Evolutionary conservation across 2,888 invertebrate species (phyloP), one percentile per base, ranked within the genome.

Genomic region (Lasioglossum villosulum): DNA sequence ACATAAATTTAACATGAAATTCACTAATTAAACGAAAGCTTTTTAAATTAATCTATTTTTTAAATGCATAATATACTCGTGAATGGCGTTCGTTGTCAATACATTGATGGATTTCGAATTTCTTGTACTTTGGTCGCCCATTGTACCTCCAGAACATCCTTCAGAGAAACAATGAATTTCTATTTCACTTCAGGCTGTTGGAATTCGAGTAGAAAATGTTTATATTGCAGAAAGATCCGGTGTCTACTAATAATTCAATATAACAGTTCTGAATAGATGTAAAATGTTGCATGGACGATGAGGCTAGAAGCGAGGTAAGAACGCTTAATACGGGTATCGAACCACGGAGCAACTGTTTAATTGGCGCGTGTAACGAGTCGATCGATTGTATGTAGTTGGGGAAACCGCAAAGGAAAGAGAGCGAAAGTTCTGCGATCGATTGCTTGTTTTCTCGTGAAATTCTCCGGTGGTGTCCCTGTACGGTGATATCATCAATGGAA

Each of bases 391-490:
- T 14, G 56, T 80, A 66, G 37, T 52, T n/a, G 52, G 23, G 23
- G 66, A 74, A 63, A 63, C 75, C 39, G 48, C 42, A 34, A 34
- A 75, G 75, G 59, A 70, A 75, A 85, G 84, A 83, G 81, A 90
- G 83, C 85, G 88, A 88, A 88, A 83, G 81, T 76, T 34, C 39
- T 27, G 12, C 78, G 78, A 88, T 86, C 86, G 79, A 86, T 90
- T 72, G 78, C 63, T 75, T 72, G 59, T 82, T 84, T 82, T 56
- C 68, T 78, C 77, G 16, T 52, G 30, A n/a, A 72, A 75, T 42
- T 77, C 81, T 37, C 37, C n/a, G 56, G n/a, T 19, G 19, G 48
- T 73, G 16, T 5, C 73, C n/a, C 39, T 59, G 63, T 52, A 82
- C 30, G 52, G 52, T 23, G 45, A 78, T 75, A 78, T 68, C 73